Evolutionary conservation across 2,888 invertebrate species (phyloP).

Genomic region (Linnaemya vulpina): DNA sequence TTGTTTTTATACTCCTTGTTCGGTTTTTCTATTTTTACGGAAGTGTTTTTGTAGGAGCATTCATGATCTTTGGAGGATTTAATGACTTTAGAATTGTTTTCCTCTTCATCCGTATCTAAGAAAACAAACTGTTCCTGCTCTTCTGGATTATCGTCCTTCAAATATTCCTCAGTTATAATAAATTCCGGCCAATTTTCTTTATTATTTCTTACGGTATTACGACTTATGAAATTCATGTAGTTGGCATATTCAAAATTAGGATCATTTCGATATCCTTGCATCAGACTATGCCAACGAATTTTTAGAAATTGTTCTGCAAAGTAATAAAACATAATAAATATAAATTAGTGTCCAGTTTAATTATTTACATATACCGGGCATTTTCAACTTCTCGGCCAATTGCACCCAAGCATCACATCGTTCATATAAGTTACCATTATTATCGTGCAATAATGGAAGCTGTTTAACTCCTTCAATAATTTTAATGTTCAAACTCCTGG

Average conservation of each 20-base stretch:
- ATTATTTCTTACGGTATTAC: not conserved
- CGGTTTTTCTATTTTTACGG: not conserved
- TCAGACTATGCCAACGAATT: constrained; percentile 75
- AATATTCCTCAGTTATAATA: constrained; percentile 73
- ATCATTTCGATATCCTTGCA: constrained; percentile 71
- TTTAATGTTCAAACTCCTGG: constrained; percentile 61
- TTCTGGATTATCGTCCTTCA: constrained; percentile 54
- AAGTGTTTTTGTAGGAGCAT: not conserved
- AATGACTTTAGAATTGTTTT: not conserved
- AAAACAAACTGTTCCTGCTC: constrained; percentile 71
- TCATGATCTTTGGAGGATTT: not conserved
- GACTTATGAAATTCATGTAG: constrained; percentile 50
- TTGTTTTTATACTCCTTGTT: not conserved
- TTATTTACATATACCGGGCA: constrained; percentile 59
- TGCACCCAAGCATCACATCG: constrained; percentile 72
- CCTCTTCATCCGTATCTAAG: constrained; percentile 71
- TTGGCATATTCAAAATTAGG: constrained; percentile 65
- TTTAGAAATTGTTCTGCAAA: constrained; percentile 72
- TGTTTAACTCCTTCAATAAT: constrained; percentile 74
- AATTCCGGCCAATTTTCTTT: constrained; percentile 73
- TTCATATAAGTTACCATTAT: constrained; percentile 58
- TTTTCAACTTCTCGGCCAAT: constrained; percentile 71
- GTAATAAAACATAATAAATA: not conserved
- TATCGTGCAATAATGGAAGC: constrained; percentile 71
- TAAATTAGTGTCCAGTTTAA: not conserved